Percentiles rank a stretch among this genome's conserved stretches.
These are phyloP conservation scores for Philereme vetulata DNA, from an alignment of 2,888 invertebrate species.

Conservation along the genomic window DNA sequence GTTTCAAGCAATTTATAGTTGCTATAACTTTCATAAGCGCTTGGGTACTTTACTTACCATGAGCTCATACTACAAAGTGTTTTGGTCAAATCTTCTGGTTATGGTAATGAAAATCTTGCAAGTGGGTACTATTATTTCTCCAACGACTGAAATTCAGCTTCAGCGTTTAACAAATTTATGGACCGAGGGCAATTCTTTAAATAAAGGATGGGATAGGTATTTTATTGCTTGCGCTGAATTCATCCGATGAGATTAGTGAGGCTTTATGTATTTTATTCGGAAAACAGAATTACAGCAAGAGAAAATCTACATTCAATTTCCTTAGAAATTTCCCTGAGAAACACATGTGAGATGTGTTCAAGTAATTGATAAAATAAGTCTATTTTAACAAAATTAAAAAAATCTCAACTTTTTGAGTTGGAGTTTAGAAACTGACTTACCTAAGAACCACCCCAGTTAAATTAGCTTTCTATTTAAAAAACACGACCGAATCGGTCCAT, in stretches of 20 bases:
- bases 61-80: too few species aligned
- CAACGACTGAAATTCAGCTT: slow-evolving; percentile 47
- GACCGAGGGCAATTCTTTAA: slow-evolving; percentile 58
- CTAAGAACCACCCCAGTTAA: too few species aligned
- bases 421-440: too few species aligned
- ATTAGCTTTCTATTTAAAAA: too few species aligned
- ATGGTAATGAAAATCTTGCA: slow-evolving; percentile 4
- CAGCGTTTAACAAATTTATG: slow-evolving; percentile 61
- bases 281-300: slow-evolving; percentile 20
- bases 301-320: slow-evolving; percentile 24
- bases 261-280: slow-evolving; percentile 30
- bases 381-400: too few species aligned
- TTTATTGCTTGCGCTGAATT: slow-evolving; percentile 50
- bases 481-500: too few species aligned
- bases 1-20: too few species aligned
- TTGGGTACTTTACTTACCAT: too few species aligned
- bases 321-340: background rate
- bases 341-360: background rate
- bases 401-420: too few species aligned
- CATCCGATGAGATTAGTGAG: slow-evolving; percentile 36
- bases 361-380: too few species aligned
- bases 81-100: too few species aligned
- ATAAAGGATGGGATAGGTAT: slow-evolving; percentile 55
- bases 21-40: too few species aligned
- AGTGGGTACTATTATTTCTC: slow-evolving; percentile 3